Percentiles rank a stretch among this genome's conserved stretches.
These are phyloP conservation scores for Simalia tracyae DNA, from an alignment of 2,797 vertebrate genomes.

Conservation along the genomic window DNA sequence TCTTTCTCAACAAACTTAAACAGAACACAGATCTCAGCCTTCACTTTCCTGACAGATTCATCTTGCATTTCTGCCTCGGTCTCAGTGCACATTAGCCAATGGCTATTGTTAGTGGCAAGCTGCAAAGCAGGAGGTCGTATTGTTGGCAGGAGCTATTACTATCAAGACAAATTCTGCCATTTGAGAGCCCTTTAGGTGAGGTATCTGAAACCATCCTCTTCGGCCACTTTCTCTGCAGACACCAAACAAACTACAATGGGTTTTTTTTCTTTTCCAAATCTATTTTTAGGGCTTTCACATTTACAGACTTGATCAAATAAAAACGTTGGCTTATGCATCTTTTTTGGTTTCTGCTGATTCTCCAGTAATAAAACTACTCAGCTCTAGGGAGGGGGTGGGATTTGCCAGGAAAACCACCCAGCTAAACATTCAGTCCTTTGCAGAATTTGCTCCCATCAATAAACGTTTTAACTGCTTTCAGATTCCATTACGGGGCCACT, in stretches of 20 bases:
- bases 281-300: constrained; percentile 12
- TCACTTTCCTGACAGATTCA: not conserved
- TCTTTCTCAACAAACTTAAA: not conserved
- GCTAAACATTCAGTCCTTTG: constrained; percentile 38
- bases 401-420: constrained; percentile 38
- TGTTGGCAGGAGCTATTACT: not conserved
- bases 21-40: not conserved
- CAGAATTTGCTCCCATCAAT: constrained; percentile 12
- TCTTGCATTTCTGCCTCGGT: not conserved
- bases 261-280: constrained; percentile 29
- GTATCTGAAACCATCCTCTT: not conserved
- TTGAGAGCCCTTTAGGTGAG: not conserved
- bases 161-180: not conserved
- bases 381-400: constrained; percentile 39
- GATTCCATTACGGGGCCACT: constrained; percentile 37
- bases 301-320: constrained; percentile 38
- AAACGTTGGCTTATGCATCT: not conserved
- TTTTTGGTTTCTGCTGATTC: constrained; percentile 41
- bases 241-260: not conserved
- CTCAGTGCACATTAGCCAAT: not conserved
- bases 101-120: no score
- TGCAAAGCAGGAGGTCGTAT: not conserved
- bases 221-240: not conserved
- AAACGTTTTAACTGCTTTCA: constrained; percentile 51
- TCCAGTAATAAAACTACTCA: constrained; percentile 58